Base-by-base conservation (phyloP, 2,113 vertebrate species). In the Forbesichthys agassizii region DNA sequence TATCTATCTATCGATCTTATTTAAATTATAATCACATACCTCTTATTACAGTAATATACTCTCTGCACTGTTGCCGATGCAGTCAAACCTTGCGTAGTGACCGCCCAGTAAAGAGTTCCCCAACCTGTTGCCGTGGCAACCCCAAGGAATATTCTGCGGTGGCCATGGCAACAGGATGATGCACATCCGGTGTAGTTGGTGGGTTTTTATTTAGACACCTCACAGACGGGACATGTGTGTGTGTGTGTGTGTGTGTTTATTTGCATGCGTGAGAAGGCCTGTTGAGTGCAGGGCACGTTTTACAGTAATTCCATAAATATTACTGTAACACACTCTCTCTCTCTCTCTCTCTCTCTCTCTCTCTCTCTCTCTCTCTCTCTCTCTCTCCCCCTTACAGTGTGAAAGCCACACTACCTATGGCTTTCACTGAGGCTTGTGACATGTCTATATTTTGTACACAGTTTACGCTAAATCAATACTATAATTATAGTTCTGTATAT, bases 111-210 rank as follows among this genome's bases (percentile, higher is more conserved):
- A 78, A 86, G 86, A 90, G 89, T 90, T 86, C 80, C 86, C 88
- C 87, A 88, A 91, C 86, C 84, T 90, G 93, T 93, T 93, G 85
- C 89, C 88, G 80, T 84, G 88, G 88, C 86, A 93, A 93, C 92
- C 77, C 78, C 74, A 54, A 77, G 80, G 86, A 89, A 89, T 84
- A 80, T 91, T 91, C 81, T 73, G 74, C 27, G 7, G 91, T 93
- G 86, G 81, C 88, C 89, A 92, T 93, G 91, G 88, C 89, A 89
- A 93, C 90, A 42, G 55, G 63, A 42, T 91, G 90, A 93, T 92
- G 91, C 88, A 89, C 82, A 88, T 87, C 84, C 85, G 87, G 84
- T 84, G 82, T 85, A 74, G 82, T 83, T 42, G 77, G 84, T 64
- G 71, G 81, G 83, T 88, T 89, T 85, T 89, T 90, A 87, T 91